Percentiles rank a stretch among this genome's conserved stretches.
Conservation (phyloP, 2,797 vertebrate genomes). For the Sebastes goodei region DNA sequence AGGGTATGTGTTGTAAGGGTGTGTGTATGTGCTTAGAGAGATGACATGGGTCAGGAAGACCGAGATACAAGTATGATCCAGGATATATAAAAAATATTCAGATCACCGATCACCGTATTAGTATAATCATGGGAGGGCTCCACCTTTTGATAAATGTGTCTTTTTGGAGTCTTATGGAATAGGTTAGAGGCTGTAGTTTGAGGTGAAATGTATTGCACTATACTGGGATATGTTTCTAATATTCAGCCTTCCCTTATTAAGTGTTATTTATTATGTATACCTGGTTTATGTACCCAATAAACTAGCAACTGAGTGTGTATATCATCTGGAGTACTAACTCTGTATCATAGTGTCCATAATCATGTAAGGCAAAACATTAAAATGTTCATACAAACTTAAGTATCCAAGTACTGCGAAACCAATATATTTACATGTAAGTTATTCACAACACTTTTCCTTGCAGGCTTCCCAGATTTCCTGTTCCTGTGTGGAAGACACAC, state of each 20-base stretch:
- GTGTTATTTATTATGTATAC: neutral
- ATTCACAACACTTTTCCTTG: slow-evolving; percentile 33
- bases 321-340: neutral
- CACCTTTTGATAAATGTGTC: too few relatives aligned
- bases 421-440: slow-evolving; percentile 3
- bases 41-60: too few relatives aligned
- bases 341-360: neutral
- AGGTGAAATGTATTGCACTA: neutral
- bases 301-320: neutral
- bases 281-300: neutral
- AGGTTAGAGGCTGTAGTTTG: neutral
- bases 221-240: neutral
- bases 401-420: neutral
- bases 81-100: too few relatives aligned
- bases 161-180: too few relatives aligned
- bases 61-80: too few relatives aligned
- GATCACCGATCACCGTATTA: too few relatives aligned
- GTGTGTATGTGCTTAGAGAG: too few relatives aligned
- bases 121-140: too few relatives aligned
- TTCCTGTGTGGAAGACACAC: slow-evolving; percentile 71
- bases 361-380: neutral
- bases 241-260: neutral
- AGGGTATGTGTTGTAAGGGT: too few relatives aligned
- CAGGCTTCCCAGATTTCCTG: slow-evolving; percentile 74
- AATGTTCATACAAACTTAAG: neutral